Evolutionary conservation across 2,888 invertebrate species (phyloP).

Genomic region (Diarsia brunnea): DNA sequence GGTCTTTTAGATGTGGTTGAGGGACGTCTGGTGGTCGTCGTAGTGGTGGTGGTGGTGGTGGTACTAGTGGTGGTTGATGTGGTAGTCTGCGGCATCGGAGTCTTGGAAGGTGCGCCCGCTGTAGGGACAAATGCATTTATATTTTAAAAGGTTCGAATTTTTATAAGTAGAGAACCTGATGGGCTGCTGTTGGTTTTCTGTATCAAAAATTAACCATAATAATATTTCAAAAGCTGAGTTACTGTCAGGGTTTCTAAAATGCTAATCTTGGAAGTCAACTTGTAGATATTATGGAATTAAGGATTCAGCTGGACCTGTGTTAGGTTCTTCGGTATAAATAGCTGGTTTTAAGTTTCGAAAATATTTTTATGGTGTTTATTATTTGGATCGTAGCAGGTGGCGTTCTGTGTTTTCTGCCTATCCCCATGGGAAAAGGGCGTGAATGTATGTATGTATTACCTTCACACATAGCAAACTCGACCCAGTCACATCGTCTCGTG

Average conservation of each 20-base stretch:
- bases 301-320: background rate
- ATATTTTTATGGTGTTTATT: background rate
- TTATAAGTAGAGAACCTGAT: background rate
- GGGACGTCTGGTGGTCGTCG: constrained; percentile 68
- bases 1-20: constrained; percentile 63
- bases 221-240: background rate
- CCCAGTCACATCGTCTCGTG: constrained; percentile 95
- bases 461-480: constrained; percentile 93
- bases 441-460: too few relatives aligned
- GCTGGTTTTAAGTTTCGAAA: background rate
- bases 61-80: constrained; percentile 68
- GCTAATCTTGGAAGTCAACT: background rate
- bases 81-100: constrained; percentile 72
- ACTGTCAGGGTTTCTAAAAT: background rate
- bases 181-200: background rate
- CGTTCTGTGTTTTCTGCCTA: too few relatives aligned
- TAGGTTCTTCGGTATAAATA: background rate
- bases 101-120: constrained; percentile 76
- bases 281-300: background rate
- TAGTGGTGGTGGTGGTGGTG: constrained; percentile 64
- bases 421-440: too few relatives aligned
- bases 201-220: background rate
- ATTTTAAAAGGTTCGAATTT: background rate
- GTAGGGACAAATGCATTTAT: constrained; percentile 24
- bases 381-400: too few relatives aligned